Evolutionary conservation across 1,140 invertebrate species (phyloP), one percentile per base, ranked within the genome.

Genomic region (Drosophila ogumai): DNA sequence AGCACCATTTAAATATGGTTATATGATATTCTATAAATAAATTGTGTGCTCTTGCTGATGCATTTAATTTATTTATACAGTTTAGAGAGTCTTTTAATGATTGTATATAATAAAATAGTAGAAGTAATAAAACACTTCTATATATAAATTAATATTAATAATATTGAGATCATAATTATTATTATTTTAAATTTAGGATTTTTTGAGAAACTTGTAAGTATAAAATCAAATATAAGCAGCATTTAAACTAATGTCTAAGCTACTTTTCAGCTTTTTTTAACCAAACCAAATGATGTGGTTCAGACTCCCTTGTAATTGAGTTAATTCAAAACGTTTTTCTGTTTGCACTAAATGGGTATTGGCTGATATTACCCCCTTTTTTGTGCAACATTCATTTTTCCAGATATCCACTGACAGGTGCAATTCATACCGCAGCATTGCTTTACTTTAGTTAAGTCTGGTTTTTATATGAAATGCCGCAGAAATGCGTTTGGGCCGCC

Each of bases 361-460:
- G 25, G n/a, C 13, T 25, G 31, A 49, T 36, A 25, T 38, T 71
- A 50, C 9, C 52, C 36, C 15, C 17, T 49, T 56, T 50, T 72
- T 28, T 25, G 17, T 44, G 28, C 46, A 31, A 63, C 72, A 67
- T 76, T 67, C 59, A 76, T 76, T 75, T 75, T 49, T 46, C 17
- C 36, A 40, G 34, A 64, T 69, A 64, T 69, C 82, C 74, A 82
- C 82, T 47, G 79, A 75, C 82, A 86, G 79, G 75, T 86, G 82
- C 74, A 78, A 80, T 72, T 63, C 58, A 63, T 60, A 47, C 56
- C 55, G 49, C 56, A 65, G 28, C 36, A 43, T 31, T 69, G 61
- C 61, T 69, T 61, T 73, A 46, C 43, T 58, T 54, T 56, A 55
- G 55, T 69, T 65, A 12, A 34, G 65, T 72, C 68, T 59, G 38